A percentile compares a stretch with the other conserved stretches of the same genome.
Evolutionary conservation across 2,888 invertebrate genomes (phyloP).

Genomic region (Drosophila leonis): DNA sequence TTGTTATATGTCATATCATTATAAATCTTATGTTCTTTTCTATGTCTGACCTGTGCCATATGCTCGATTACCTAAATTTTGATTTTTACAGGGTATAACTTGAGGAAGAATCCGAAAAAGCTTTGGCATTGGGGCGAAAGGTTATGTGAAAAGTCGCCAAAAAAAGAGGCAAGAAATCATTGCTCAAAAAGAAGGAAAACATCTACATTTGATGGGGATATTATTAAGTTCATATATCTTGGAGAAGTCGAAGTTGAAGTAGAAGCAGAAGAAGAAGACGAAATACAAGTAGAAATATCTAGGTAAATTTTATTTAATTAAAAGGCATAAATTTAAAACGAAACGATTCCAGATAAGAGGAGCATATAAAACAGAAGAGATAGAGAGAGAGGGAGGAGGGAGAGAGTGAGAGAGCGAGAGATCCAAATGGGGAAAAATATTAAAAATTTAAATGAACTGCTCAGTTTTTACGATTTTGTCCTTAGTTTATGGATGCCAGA

Average conservation of each 20-base stretch:
- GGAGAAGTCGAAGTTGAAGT: conserved; percentile 4
- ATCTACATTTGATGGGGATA: conserved; percentile 61
- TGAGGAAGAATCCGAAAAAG: conserved; percentile 5
- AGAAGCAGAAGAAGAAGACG: conserved; percentile 1
- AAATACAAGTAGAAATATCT: conserved; percentile 10
- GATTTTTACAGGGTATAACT: conserved; percentile 1
- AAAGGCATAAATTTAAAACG: conserved; percentile 77
- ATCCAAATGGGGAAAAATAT: conserved; percentile 64
- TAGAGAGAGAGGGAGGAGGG: neutral
- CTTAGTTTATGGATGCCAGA: conserved; percentile 66
- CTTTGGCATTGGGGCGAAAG: conserved; percentile 1
- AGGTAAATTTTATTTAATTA: conserved; percentile 78
- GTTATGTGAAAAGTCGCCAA: conserved; percentile 17
- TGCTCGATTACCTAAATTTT: no score
- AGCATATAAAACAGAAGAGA: conserved; percentile 60
- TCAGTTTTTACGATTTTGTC: conserved; percentile 80
- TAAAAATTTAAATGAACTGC: conserved; percentile 82
- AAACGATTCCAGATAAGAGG: conserved; percentile 24
- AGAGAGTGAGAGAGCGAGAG: conserved; percentile 33
- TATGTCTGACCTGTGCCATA: neutral
- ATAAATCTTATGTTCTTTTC: neutral
- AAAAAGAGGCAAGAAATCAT: conserved; percentile 36
- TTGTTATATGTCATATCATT: no score
- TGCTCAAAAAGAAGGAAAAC: conserved; percentile 32
- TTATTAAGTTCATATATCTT: conserved; percentile 59